Conservation (phyloP, 2,888 invertebrate genomes). For the Asteroscopus sphinx region DNA sequence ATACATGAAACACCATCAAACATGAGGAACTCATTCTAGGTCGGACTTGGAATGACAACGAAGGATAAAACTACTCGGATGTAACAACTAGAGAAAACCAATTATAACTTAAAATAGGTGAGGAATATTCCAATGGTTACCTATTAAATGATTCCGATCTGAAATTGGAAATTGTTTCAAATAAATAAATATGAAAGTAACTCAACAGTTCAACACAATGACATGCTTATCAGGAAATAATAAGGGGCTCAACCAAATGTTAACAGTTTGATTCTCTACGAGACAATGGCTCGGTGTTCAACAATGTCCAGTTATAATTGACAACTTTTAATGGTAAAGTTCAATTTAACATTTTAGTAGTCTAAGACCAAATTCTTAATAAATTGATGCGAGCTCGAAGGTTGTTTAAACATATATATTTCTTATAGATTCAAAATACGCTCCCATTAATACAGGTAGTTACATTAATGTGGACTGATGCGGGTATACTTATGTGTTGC, state of each 20-base stretch:
- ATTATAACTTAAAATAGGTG: slow-evolving; percentile 72
- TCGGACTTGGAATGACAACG: slow-evolving; percentile 70
- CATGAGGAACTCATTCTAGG: slow-evolving; percentile 74
- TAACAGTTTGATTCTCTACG: slow-evolving; percentile 17
- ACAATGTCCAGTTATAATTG: slow-evolving; percentile 27
- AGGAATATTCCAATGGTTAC: slow-evolving; percentile 84
- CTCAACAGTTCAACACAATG: slow-evolving; percentile 52
- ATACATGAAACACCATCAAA: slow-evolving; percentile 69
- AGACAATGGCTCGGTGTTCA: slow-evolving; percentile 25
- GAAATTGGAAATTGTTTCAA: slow-evolving; percentile 87
- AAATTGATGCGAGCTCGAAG: slow-evolving; percentile 36
- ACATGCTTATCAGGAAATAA: slow-evolving; percentile 67
- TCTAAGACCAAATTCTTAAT: slow-evolving; percentile 22
- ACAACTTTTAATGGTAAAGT: no score
- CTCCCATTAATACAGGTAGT: no score
- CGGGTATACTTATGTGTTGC: background rate
- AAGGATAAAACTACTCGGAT: slow-evolving; percentile 77
- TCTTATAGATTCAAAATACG: background rate
- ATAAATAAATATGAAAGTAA: slow-evolving; percentile 77
- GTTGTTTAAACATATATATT: background rate
- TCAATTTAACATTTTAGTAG: slow-evolving; percentile 14
- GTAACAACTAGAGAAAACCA: slow-evolving; percentile 78
- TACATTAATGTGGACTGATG: no score
- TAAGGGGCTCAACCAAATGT: slow-evolving; percentile 46
- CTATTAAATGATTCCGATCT: slow-evolving; percentile 90